These are phyloP conservation scores for Hemibagrus guttatus DNA, from an alignment of 2,797 vertebrate genomes.

Conservation along the genomic window DNA sequence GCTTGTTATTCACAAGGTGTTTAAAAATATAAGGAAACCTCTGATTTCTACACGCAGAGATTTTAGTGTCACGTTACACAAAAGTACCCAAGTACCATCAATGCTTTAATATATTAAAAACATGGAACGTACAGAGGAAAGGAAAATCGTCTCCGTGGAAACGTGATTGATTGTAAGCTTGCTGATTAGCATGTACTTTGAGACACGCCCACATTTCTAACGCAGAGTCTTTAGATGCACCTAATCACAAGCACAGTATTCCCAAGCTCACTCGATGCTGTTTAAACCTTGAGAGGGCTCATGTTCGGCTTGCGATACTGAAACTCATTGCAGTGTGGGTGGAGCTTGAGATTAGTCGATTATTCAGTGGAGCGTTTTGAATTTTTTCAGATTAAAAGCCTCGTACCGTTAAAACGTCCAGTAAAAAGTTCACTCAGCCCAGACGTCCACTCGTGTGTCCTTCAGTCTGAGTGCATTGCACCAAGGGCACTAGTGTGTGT, in stretches of 20 bases:
- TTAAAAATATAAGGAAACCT: not conserved
- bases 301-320: not conserved
- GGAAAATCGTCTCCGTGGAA: not conserved
- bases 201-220: not conserved
- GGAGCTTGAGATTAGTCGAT: not conserved
- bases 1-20: not conserved
- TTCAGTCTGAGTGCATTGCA: not conserved
- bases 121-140: too few relatives aligned
- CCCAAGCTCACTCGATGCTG: too few relatives aligned
- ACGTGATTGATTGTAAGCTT: not conserved
- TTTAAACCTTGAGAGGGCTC: not conserved
- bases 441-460: not conserved
- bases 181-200: too few relatives aligned
- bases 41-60: not conserved
- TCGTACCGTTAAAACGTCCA: slow-evolving; percentile 5
- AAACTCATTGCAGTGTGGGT: not conserved
- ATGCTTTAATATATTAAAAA: not conserved
- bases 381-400: not conserved
- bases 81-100: slow-evolving; percentile 4
- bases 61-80: slow-evolving; percentile 7
- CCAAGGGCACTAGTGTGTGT: not conserved
- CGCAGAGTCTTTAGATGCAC: too few relatives aligned
- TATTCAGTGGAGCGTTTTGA: not conserved
- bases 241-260: too few relatives aligned
- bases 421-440: not conserved